Evolutionary conservation across 2,113 vertebrate species (phyloP), one percentile per base, ranked within the genome.

Genomic region (Lichenostomus cassidix): DNA sequence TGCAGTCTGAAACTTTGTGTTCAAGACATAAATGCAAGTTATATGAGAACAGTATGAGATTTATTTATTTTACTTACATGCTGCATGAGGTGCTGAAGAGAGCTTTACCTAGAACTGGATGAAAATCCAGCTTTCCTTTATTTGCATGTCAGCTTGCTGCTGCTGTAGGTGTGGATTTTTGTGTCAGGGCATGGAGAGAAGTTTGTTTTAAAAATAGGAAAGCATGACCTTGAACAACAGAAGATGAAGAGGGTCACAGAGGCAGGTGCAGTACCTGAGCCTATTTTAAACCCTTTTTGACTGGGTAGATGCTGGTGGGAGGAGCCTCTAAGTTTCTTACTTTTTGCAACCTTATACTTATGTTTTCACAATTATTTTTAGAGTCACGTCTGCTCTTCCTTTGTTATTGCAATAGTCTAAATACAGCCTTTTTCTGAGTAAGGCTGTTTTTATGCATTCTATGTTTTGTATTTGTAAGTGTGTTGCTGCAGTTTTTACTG

Each of bases 281-380:
- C 64, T 87, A 27, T 75, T 90, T 93, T 90, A 74, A 74, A 58
- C 35, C 12, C 14, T 67, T 89, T 76, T 46, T 64, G 28, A 14
- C 64, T 20, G 27, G 46, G 20, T 58, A 55, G 39, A 22, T 75
- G 39, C 65, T 86, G 83, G n/a, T 52, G 27, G 37, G 35, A 83
- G 67, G 28, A 81, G 37, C 47, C 16, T 70, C 28, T 75, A 62
- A 49, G 83, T 73, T 71, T 90, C 63, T 74, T 44, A 46, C 50
- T 16, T 90, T 92, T 94, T 83, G 29, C 13, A n/a, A 41, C 33
- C 60, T 85, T 83, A 39, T 13, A 31, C 12, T 82, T 88, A 44
- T 10, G 46, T 94, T 93, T 90, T 90, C 71, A 42, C 27, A 50
- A 25, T 59, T 95, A 91, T 94, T 94, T 96, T 91, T 93, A 86